Evolutionary conservation across 2,888 invertebrate species (phyloP).

Genomic region (Eurytoma californica): DNA sequence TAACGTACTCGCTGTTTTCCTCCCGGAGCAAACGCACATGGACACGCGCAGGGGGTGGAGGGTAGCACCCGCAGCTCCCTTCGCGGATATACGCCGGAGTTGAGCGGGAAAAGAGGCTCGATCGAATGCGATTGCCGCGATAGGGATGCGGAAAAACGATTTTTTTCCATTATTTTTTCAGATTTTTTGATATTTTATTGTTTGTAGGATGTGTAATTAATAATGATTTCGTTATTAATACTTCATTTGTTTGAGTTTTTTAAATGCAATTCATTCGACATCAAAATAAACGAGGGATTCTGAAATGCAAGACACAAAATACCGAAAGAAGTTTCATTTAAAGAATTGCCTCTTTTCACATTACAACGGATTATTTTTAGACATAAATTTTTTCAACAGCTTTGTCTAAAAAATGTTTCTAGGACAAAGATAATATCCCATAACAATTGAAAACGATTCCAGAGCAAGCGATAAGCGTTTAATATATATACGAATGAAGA

Average conservation of each 20-base stretch:
- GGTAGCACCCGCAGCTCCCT: background rate
- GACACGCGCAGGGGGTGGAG: background rate
- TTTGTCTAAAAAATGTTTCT: too few relatives aligned
- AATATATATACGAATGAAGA: slow-evolving; percentile 44
- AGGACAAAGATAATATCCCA: slow-evolving; percentile 12
- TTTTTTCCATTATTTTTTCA: background rate
- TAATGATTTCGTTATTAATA: too few relatives aligned
- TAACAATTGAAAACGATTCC: slow-evolving; percentile 28
- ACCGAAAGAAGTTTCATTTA: too few relatives aligned
- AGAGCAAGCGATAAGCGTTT: slow-evolving; percentile 33
- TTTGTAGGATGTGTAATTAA: too few relatives aligned
- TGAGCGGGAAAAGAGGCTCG: slow-evolving; percentile 23
- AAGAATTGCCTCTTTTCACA: too few relatives aligned
- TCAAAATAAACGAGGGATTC: too few relatives aligned
- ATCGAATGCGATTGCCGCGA: slow-evolving; percentile 19
- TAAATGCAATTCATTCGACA: too few relatives aligned
- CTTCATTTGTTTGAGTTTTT: too few relatives aligned
- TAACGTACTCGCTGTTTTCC: slow-evolving; percentile 2
- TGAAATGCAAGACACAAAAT: too few relatives aligned
- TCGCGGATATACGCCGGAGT: slow-evolving; percentile 1
- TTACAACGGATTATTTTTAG: too few relatives aligned
- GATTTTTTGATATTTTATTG: background rate
- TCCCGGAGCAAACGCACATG: background rate
- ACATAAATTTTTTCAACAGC: too few relatives aligned
- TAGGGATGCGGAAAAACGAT: background rate